Percentiles rank a stretch among this genome's conserved stretches.
Evolutionary conservation across 2,113 vertebrate genomes (phyloP).

Genomic region (Lamprotornis superbus): DNA sequence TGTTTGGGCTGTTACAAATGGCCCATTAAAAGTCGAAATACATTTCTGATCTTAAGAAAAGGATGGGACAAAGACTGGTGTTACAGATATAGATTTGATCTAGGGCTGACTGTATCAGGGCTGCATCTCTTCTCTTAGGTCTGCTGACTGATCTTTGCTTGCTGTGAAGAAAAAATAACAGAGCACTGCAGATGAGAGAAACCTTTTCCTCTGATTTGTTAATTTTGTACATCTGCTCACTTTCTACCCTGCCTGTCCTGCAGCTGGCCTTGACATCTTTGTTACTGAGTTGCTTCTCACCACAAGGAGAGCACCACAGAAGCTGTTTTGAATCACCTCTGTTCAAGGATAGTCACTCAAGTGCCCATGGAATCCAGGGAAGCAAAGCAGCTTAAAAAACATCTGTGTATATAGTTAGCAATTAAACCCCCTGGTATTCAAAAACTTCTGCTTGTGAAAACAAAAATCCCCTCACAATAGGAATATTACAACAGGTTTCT

Average conservation of each 20-base stretch:
- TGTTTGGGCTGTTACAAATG: background rate
- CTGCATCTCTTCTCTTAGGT: background rate
- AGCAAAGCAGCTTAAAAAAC: background rate
- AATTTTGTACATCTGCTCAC: background rate
- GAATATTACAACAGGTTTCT: background rate
- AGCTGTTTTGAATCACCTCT: background rate
- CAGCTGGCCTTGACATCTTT: background rate
- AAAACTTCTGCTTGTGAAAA: background rate
- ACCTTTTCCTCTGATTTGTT: background rate
- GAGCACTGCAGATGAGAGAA: background rate
- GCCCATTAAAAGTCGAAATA: background rate
- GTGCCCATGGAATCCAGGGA: background rate
- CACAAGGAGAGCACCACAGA: background rate
- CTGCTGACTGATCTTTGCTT: background rate
- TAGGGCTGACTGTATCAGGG: background rate
- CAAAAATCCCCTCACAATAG: background rate
- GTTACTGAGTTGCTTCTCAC: background rate
- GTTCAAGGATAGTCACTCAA: background rate
- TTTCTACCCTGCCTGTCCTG: background rate
- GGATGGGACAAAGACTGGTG: background rate
- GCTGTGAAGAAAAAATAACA: constrained; percentile 1
- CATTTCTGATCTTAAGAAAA: background rate
- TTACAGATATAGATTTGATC: background rate
- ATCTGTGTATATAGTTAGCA: background rate
- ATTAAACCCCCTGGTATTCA: background rate